Percentiles rank a stretch among this genome's conserved stretches.
phyloP scores from a whole-genome alignment of 2,113 vertebrate genomes.

The Himantopus leucocephalus region DNA sequence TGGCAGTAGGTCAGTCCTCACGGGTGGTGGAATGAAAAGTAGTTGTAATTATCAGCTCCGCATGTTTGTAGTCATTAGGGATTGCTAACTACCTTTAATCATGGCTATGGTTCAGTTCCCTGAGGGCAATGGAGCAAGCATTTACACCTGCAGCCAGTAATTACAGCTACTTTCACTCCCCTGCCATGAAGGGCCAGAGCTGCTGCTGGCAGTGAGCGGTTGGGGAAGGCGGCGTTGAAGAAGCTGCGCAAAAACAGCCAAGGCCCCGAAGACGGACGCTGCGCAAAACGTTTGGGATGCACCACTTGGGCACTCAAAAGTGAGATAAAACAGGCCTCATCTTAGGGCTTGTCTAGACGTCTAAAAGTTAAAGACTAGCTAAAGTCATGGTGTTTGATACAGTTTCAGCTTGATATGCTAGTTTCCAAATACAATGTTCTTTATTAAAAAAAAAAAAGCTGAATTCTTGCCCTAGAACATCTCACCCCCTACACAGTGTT shows the following conservation, averaged over 20 bases:
- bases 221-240: background rate
- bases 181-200: background rate
- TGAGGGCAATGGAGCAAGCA: background rate
- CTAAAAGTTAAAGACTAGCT: background rate
- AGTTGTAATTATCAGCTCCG: slow-evolving; percentile 48
- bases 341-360: background rate
- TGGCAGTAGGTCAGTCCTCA: slow-evolving; percentile 51
- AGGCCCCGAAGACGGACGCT: background rate
- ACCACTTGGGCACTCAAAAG: background rate
- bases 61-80: slow-evolving; percentile 55
- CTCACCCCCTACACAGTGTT: background rate
- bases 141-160: slow-evolving; percentile 59
- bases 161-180: background rate
- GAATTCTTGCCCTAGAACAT: background rate
- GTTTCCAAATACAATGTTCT: background rate
- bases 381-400: background rate
- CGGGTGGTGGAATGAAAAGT: slow-evolving; percentile 43
- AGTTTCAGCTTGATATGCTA: fast-evolving
- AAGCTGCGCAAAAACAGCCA: fast-evolving
- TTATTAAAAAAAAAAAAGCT: background rate
- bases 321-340: too few species aligned
- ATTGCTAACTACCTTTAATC: slow-evolving; percentile 61
- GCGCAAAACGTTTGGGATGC: background rate
- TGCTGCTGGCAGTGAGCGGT: background rate
- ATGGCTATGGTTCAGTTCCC: slow-evolving; percentile 2